Base-by-base conservation (phyloP, 2,113 vertebrate species). In the Malurus cyaneus region DNA sequence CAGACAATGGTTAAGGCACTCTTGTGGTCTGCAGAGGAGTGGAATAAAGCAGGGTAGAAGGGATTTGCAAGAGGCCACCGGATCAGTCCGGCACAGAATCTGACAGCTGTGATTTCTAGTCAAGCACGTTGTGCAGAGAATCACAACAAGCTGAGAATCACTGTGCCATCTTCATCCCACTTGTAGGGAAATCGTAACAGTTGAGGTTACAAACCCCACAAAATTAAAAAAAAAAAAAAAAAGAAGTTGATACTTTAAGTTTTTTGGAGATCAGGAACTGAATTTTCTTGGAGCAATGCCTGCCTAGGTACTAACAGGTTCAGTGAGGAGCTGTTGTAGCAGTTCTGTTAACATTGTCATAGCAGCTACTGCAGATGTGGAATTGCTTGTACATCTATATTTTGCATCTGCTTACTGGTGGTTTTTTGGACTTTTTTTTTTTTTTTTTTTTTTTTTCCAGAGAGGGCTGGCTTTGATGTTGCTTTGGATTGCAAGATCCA, bases 81-180 rank as follows among this genome's bases (percentile, higher is more conserved):
- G 6, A n/a, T 9, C 49, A 72, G 31, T 8, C 0, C 0, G 41
- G 59, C 24, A 57, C 36, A 46, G 87, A 69, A 34, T 18, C n/a
- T 12, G 52, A 19, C 14, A 47, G 57, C 8, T 6, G 20, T 0
- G 0, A 34, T 59, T 86, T 77, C 59, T 39, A 21, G 31, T 32
- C 47, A 65, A 66, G 6, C 14, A 32, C 2, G 0, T 23, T 12
- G n/a, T 6, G 3, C 19, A 28, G n/a, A 26, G 28, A 11, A 42
- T 44, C 34, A 47, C 1, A 1, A 11, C 17, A 32, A 62, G 31
- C 49, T 71, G 47, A 49, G 17, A 79, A 46, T 18, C 25, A 3
- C 42, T 6, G 1, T 31, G 42, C 28, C 46, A 56, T 2, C 2
- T 50, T 73, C 46, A 44, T 34, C 23, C n/a, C 23, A 57, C 25